phyloP scores from a whole-genome alignment of 2,113 vertebrate species.

The Tyrannus savana region DNA sequence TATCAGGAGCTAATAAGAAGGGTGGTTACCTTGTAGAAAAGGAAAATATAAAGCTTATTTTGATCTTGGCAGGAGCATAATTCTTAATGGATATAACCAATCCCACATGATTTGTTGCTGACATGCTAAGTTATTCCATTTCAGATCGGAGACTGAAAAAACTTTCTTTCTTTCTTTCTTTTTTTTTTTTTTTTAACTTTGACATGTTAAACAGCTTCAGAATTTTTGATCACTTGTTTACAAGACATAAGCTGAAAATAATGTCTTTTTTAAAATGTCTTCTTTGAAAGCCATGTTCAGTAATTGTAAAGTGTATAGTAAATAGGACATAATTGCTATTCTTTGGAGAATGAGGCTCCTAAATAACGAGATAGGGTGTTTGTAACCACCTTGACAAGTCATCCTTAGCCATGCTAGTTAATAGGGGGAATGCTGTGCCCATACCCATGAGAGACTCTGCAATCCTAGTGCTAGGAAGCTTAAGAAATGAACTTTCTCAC shows the following conservation, averaged over 20 bases:
- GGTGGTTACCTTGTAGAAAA: not conserved
- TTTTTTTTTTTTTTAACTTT: not conserved
- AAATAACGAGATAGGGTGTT: not conserved
- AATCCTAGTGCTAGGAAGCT: not conserved
- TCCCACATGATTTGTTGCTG: not conserved
- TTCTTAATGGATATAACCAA: not conserved
- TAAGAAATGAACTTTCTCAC: not conserved
- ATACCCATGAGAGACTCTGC: not conserved
- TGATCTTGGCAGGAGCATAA: not conserved
- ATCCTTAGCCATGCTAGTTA: not conserved
- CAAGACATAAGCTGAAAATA: not conserved
- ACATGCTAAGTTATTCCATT: not conserved
- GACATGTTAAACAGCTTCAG: not conserved
- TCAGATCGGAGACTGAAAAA: not conserved
- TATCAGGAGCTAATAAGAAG: not conserved
- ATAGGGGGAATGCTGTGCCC: not conserved
- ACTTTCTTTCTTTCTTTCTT: not conserved
- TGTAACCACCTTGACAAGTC: not conserved
- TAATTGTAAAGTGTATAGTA: not conserved
- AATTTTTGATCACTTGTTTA: not conserved
- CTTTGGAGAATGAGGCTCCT: not conserved
- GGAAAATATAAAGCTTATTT: not conserved
- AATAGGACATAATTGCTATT: not conserved
- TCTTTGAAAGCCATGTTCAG: not conserved
- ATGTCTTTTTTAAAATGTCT: not conserved